These are phyloP conservation scores for Eleutherodactylus coqui DNA, from an alignment of 2,797 vertebrate species.

Conservation along the genomic window DNA sequence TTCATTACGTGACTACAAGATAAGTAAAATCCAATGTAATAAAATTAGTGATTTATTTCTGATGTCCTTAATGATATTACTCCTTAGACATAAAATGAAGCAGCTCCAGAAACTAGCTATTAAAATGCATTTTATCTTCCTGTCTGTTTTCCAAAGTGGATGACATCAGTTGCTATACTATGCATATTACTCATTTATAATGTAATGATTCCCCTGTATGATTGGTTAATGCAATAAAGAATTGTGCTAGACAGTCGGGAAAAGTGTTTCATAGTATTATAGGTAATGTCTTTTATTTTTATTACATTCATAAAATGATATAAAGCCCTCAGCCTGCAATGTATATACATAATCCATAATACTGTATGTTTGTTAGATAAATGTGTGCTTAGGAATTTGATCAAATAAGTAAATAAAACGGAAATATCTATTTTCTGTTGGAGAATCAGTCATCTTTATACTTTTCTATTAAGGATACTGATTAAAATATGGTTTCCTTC, in stretches of 20 bases:
- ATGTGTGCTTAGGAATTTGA: neutral
- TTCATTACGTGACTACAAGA: neutral
- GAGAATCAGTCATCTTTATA: neutral
- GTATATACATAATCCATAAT: neutral
- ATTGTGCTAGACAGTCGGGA: neutral
- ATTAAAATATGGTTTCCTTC: neutral
- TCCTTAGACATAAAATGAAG: constrained; percentile 24
- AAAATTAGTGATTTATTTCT: constrained; percentile 21
- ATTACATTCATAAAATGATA: constrained; percentile 17
- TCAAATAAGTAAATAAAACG: neutral
- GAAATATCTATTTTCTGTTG: neutral
- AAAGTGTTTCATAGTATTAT: constrained; percentile 5
- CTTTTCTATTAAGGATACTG: neutral
- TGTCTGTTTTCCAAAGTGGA: constrained; percentile 39
- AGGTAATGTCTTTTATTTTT: neutral
- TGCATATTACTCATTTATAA: constrained; percentile 45
- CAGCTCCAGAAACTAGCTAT: constrained; percentile 1
- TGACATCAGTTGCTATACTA: constrained; percentile 55
- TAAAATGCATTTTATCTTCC: constrained; percentile 36
- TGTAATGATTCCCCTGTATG: constrained; percentile 35
- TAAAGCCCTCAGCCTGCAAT: neutral
- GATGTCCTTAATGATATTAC: constrained; percentile 12
- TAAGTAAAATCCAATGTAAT: constrained; percentile 5
- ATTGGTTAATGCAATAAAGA: constrained; percentile 52
- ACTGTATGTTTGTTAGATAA: neutral